Percentiles rank a stretch among this genome's conserved stretches.
These are phyloP conservation scores for Sympetrum striolatum DNA, from an alignment of 2,888 invertebrate genomes.

Conservation along the genomic window DNA sequence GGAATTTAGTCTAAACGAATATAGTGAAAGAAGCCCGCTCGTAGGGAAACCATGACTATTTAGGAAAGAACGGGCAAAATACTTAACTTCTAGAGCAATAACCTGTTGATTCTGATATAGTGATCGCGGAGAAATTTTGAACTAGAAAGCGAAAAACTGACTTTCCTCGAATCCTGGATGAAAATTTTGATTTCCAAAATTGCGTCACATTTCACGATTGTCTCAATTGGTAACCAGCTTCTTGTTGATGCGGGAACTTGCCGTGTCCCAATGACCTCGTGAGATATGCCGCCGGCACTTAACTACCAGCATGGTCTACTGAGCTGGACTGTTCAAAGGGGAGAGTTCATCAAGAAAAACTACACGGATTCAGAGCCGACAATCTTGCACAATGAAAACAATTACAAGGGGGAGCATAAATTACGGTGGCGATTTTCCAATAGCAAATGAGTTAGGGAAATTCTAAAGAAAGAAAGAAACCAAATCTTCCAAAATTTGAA, in stretches of 20 bases:
- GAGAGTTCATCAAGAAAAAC: background rate
- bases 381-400: background rate
- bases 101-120: conserved; percentile 38
- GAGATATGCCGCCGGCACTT: background rate
- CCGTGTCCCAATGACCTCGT: background rate
- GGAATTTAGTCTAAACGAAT: too few species aligned
- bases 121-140: background rate
- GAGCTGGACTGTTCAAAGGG: background rate
- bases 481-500: too few species aligned
- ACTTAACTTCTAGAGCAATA: background rate
- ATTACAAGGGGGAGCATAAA: background rate
- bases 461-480: too few species aligned
- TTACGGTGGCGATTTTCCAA: too few species aligned
- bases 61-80: too few species aligned
- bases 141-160: background rate
- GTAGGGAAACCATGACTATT: too few species aligned
- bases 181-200: background rate
- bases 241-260: background rate
- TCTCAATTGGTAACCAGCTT: background rate
- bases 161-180: background rate
- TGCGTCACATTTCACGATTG: background rate
- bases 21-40: too few species aligned
- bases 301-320: background rate
- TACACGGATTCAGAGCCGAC: background rate
- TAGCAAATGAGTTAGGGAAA: too few species aligned